Conservation (phyloP, 2,797 vertebrate species). For the Rhinichthys osculus region DNA sequence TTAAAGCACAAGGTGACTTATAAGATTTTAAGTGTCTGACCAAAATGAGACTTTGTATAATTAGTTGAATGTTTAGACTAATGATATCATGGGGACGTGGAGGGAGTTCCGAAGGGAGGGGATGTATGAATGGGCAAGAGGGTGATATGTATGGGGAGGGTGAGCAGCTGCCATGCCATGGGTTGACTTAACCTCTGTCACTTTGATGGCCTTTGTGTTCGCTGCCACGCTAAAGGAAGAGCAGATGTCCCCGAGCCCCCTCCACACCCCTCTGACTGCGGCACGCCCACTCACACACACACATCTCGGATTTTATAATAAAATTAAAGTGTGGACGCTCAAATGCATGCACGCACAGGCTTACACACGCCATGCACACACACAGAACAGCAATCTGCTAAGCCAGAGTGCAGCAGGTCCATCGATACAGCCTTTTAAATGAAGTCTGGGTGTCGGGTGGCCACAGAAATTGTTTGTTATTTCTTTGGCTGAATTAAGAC, state of each 20-base stretch:
- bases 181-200: conserved; percentile 81
- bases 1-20: conserved; percentile 76
- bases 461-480: conserved; percentile 60
- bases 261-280: conserved; percentile 52
- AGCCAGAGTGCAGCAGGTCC: conserved; percentile 48
- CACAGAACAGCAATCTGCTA: neutral
- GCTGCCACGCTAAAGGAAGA: conserved; percentile 66
- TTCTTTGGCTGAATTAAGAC: conserved; percentile 72
- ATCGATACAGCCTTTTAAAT: conserved; percentile 63
- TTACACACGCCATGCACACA: neutral
- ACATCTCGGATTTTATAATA: conserved; percentile 54
- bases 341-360: neutral
- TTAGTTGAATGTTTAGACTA: conserved; percentile 81
- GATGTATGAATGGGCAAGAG: conserved; percentile 62
- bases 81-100: conserved; percentile 76
- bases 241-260: conserved; percentile 73
- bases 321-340: conserved; percentile 48
- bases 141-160: conserved; percentile 64
- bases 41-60: conserved; percentile 80
- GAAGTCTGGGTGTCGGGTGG: conserved; percentile 60
- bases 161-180: conserved; percentile 70
- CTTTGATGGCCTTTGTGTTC: conserved; percentile 82
- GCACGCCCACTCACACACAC: conserved; percentile 49
- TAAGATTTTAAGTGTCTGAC: conserved; percentile 82
- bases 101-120: conserved; percentile 60